phyloP scores from a whole-genome alignment of 1,140 invertebrate species.

The Pissodes strobi region DNA sequence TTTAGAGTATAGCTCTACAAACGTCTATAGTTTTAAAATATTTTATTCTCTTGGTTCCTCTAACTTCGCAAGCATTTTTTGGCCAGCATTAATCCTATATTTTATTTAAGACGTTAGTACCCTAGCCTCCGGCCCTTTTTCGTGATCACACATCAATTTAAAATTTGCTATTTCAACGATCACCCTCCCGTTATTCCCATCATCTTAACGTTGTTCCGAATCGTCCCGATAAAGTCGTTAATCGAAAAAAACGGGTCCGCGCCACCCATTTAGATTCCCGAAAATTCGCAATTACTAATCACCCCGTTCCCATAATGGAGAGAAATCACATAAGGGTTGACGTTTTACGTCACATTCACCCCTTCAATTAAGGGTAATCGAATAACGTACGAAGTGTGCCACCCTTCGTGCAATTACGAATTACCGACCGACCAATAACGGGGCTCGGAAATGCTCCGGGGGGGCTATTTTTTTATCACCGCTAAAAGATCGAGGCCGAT shows the following conservation, averaged over 20 bases:
- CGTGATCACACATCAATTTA: too few species aligned
- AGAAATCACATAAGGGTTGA: constrained; percentile 32
- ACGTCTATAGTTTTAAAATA: too few species aligned
- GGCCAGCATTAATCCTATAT: too few species aligned
- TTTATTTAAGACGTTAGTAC: too few species aligned
- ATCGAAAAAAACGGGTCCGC: constrained; percentile 14
- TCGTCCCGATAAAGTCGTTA: too few species aligned
- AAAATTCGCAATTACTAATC: constrained; percentile 24
- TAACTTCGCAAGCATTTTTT: too few species aligned
- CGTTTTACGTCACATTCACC: constrained; percentile 30
- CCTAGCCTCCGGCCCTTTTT: too few species aligned
- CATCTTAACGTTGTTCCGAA: too few species aligned
- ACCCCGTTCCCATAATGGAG: constrained; percentile 26
- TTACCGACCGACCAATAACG: constrained; percentile 22
- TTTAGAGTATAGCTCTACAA: too few species aligned
- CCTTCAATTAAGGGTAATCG: constrained; percentile 36
- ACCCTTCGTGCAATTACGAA: constrained; percentile 28
- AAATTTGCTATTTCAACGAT: too few species aligned
- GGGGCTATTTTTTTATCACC: constrained; percentile 21
- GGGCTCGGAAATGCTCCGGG: background rate
- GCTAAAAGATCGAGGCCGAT: constrained; percentile 2
- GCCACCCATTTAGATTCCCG: constrained; percentile 17
- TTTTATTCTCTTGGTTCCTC: too few species aligned
- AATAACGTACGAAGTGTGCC: constrained; percentile 31
- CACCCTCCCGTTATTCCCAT: too few species aligned